Evolutionary conservation across 2,797 vertebrate species (phyloP).

Genomic region (Spondyliosoma cantharus): DNA sequence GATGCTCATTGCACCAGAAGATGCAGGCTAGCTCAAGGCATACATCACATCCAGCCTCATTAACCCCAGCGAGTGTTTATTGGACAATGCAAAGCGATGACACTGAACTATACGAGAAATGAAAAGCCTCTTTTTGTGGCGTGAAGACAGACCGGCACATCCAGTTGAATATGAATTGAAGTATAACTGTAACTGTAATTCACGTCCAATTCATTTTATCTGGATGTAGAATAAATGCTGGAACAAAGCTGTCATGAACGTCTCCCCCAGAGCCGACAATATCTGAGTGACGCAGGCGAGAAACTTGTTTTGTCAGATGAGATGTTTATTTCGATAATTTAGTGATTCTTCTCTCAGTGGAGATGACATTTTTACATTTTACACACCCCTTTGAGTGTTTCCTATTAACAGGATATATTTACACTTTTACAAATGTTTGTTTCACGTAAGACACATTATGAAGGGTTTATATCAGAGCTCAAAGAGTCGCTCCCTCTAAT

Average conservation of each 20-base stretch:
- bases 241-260: background rate
- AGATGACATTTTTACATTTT: constrained; percentile 17
- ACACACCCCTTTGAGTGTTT: constrained; percentile 37
- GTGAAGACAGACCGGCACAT: constrained; percentile 3
- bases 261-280: background rate
- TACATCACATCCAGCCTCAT: constrained; percentile 21
- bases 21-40: constrained; percentile 11
- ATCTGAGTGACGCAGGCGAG: constrained; percentile 17
- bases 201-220: background rate
- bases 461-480: constrained; percentile 11
- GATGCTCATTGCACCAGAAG: background rate
- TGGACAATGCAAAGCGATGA: constrained; percentile 11
- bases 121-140: background rate
- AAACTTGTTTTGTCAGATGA: constrained; percentile 46
- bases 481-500: constrained; percentile 7
- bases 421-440: constrained; percentile 64
- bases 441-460: constrained; percentile 51
- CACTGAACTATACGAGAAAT: background rate
- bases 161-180: background rate
- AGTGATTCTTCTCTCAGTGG: constrained; percentile 45
- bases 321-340: constrained; percentile 74
- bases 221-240: background rate
- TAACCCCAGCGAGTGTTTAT: constrained; percentile 19
- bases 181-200: background rate
- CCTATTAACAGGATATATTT: constrained; percentile 65